phyloP scores from a whole-genome alignment of 2,113 vertebrate genomes.

The Megaptera novaeangliae region DNA sequence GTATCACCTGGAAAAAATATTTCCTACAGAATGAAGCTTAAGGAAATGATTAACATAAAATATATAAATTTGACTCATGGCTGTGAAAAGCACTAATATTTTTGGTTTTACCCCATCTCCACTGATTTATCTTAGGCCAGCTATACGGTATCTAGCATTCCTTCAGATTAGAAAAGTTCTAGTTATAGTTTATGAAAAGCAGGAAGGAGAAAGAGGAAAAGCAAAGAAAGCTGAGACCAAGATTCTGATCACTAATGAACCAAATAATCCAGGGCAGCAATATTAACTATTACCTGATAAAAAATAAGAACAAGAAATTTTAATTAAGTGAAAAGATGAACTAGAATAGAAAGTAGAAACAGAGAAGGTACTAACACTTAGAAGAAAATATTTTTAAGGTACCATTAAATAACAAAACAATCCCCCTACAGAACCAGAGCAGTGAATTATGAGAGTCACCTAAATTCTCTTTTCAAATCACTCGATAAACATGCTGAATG shows the following conservation, averaged over 20 bases:
- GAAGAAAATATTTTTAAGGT: neutral
- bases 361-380: neutral
- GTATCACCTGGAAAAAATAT: slow-evolving; percentile 29
- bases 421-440: neutral
- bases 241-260: slow-evolving; percentile 29
- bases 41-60: slow-evolving; percentile 32
- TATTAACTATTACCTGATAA: neutral
- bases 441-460: neutral
- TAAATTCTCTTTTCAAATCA: slow-evolving; percentile 25
- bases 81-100: slow-evolving; percentile 18
- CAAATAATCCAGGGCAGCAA: neutral
- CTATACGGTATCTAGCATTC: slow-evolving; percentile 17
- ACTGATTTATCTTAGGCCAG: slow-evolving; percentile 19
- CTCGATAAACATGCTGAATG: slow-evolving; percentile 3
- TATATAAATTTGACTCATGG: neutral
- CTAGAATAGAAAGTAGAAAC: slow-evolving; percentile 6
- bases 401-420: neutral
- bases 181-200: slow-evolving; percentile 14
- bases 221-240: slow-evolving; percentile 9
- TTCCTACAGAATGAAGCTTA: slow-evolving; percentile 22
- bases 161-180: slow-evolving; percentile 33
- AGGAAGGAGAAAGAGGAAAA: neutral
- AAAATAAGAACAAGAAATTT: slow-evolving; percentile 28
- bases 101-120: neutral
- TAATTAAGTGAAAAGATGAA: slow-evolving; percentile 21